A percentile compares a stretch with the other conserved stretches of the same genome.
phyloP scores from a whole-genome alignment of 2,797 vertebrate genomes.

The Phrynocephalus forsythii region DNA sequence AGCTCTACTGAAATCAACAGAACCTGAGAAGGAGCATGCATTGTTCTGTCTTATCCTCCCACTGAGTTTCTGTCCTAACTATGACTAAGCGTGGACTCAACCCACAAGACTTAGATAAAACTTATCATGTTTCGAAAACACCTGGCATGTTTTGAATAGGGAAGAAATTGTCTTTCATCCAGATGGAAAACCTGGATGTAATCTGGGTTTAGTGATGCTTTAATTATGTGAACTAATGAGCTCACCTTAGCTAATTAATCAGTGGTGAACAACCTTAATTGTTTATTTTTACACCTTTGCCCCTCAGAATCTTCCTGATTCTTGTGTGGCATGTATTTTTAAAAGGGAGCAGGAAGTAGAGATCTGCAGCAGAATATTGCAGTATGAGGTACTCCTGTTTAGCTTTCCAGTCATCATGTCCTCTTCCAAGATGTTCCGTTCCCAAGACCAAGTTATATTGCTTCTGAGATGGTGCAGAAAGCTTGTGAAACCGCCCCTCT shows the following conservation, averaged over 20 bases:
- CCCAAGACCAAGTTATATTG: neutral
- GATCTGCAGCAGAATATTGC: too few relatives aligned
- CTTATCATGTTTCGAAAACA: too few relatives aligned
- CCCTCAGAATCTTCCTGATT: neutral
- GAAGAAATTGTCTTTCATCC: neutral
- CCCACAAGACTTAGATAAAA: neutral
- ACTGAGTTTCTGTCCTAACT: neutral
- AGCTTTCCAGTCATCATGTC: neutral
- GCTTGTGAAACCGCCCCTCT: too few relatives aligned
- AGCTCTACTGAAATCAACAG: neutral
- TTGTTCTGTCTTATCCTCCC: neutral
- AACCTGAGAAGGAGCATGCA: neutral
- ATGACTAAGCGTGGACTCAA: neutral
- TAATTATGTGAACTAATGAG: neutral
- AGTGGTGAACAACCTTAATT: neutral
- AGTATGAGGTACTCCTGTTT: neutral
- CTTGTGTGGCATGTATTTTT: neutral
- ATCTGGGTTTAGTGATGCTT: neutral
- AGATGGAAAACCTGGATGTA: too few relatives aligned
- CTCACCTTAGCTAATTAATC: neutral
- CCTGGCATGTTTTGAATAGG: neutral
- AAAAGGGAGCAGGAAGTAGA: neutral
- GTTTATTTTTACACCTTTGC: neutral
- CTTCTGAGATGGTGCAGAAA: neutral
- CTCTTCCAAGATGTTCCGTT: neutral